Conservation (phyloP, 2,113 vertebrate species). For the Leucopsar rothschildi region DNA sequence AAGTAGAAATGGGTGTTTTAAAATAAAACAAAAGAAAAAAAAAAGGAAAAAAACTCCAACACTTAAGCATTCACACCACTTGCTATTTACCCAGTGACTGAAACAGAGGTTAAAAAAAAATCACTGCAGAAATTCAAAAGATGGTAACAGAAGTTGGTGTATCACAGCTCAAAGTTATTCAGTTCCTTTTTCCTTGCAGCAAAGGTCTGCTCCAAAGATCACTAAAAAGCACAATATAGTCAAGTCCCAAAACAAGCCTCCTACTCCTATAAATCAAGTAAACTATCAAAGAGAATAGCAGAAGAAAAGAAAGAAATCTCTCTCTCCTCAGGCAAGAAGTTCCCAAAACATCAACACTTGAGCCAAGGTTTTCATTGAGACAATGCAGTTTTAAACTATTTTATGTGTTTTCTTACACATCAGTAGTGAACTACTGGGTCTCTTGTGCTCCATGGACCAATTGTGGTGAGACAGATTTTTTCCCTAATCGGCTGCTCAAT, state of each 20-base stretch:
- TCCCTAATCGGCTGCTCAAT: slow-evolving; percentile 13
- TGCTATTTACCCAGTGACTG: background rate
- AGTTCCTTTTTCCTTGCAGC: background rate
- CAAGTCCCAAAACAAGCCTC: background rate
- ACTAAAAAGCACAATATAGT: background rate
- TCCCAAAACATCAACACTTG: background rate
- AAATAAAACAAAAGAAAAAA: background rate
- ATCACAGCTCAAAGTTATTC: background rate
- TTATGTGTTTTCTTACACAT: background rate
- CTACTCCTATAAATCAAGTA: background rate
- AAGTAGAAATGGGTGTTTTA: background rate
- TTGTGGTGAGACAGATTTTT: slow-evolving; percentile 14
- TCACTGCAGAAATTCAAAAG: background rate
- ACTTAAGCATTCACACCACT: background rate
- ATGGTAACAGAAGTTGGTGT: background rate
- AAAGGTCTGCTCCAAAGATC: background rate
- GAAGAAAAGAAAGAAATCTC: background rate
- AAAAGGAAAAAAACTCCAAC: background rate
- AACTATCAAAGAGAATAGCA: background rate
- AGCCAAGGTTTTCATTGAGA: background rate
- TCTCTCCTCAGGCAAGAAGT: background rate
- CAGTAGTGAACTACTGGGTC: background rate
- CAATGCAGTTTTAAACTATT: background rate
- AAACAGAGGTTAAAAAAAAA: background rate
- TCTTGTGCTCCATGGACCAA: background rate